A percentile compares a stretch with the other conserved stretches of the same genome.
These are phyloP conservation scores for Aphis craccivora DNA, from an alignment of 1,140 invertebrate genomes.

Conservation along the genomic window DNA sequence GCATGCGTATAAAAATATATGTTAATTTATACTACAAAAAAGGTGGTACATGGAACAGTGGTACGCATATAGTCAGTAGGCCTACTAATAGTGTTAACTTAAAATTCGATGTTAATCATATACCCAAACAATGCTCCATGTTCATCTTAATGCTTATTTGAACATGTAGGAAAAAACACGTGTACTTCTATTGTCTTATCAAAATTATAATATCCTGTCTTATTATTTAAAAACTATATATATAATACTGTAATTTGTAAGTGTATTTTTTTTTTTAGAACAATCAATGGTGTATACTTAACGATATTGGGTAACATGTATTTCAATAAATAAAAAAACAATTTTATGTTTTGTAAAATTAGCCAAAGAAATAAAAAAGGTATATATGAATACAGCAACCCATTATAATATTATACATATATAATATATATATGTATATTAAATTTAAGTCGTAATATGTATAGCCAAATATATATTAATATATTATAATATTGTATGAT, in stretches of 20 bases:
- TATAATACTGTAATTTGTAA: not conserved
- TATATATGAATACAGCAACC: no score
- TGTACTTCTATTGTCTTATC: not conserved
- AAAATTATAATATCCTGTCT: not conserved
- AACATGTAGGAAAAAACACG: slow-evolving; percentile 38
- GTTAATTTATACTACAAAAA: slow-evolving; percentile 43
- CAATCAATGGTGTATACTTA: no score
- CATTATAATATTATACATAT: no score
- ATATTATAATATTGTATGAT: no score
- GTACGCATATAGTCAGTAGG: not conserved
- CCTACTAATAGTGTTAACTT: slow-evolving; percentile 14
- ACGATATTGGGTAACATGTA: no score
- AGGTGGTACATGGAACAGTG: slow-evolving; percentile 23
- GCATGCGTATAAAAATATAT: slow-evolving; percentile 39
- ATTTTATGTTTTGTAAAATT: no score
- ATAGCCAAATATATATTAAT: no score
- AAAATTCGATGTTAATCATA: slow-evolving; percentile 45
- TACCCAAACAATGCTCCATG: slow-evolving; percentile 31
- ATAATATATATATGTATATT: no score
- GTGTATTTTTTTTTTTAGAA: not conserved
- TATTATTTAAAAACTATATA: not conserved
- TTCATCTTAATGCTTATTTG: slow-evolving; percentile 34
- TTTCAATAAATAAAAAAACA: no score
- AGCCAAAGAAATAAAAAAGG: no score
- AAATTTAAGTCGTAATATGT: no score